These are phyloP conservation scores for Platalea minor DNA, from an alignment of 2,797 vertebrate genomes.

Conservation along the genomic window DNA sequence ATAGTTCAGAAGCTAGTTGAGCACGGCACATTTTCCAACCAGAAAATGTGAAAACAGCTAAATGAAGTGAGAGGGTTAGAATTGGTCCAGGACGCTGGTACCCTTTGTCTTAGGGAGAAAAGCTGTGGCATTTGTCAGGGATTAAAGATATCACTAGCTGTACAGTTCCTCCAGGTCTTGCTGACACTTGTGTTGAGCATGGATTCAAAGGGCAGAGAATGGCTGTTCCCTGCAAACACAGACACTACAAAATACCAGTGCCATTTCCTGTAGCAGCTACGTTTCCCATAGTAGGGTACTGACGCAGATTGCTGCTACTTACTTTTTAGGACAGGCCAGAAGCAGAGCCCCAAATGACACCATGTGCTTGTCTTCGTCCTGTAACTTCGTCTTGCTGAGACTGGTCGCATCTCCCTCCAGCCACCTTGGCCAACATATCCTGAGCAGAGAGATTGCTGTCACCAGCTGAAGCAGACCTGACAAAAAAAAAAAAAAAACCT, in stretches of 20 bases:
- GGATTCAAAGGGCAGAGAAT: background rate
- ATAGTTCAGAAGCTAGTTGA: background rate
- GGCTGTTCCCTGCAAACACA: background rate
- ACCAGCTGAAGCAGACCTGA: background rate
- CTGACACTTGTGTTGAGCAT: background rate
- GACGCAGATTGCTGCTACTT: background rate
- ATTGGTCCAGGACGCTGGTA: background rate
- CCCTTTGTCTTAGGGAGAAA: background rate
- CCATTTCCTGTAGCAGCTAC: background rate
- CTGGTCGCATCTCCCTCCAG: background rate
- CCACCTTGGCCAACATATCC: background rate
- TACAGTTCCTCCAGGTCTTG: background rate
- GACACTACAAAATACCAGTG: background rate
- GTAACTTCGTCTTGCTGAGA: background rate
- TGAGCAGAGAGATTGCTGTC: background rate
- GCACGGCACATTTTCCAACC: background rate
- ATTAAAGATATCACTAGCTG: background rate
- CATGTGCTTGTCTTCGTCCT: background rate
- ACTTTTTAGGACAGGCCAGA: background rate
- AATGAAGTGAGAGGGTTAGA: background rate
- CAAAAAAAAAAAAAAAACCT: background rate
- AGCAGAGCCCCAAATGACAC: background rate
- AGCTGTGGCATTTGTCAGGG: background rate
- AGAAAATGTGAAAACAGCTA: background rate
- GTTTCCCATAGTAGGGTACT: background rate